Conservation (phyloP, 2,888 invertebrate species). For the Euplagia quadripunctaria region DNA sequence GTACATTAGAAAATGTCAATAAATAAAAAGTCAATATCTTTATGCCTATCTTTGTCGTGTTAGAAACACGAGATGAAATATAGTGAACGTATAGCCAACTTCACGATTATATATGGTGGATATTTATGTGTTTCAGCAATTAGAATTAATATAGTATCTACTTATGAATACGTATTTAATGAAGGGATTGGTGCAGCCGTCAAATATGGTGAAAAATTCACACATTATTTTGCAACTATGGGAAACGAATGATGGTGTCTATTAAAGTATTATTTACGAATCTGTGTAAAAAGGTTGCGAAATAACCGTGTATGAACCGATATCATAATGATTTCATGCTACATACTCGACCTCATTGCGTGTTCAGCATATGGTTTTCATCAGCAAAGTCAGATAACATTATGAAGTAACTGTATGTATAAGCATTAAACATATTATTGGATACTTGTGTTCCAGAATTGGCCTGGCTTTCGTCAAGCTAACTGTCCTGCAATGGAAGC, state of each 20-base stretch:
- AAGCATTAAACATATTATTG: slow-evolving; percentile 36
- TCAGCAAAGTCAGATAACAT: slow-evolving; percentile 32
- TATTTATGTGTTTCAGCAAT: slow-evolving; percentile 36
- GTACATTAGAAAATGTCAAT: slow-evolving; percentile 86
- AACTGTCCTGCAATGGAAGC: slow-evolving; percentile 1
- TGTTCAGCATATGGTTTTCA: slow-evolving; percentile 44
- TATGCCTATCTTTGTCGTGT: slow-evolving; percentile 65
- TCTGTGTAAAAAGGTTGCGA: slow-evolving; percentile 33
- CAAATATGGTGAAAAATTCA: too few relatives aligned
- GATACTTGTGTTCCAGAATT: slow-evolving; percentile 18
- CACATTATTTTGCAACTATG: neutral
- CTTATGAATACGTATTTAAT: too few relatives aligned
- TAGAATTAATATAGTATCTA: neutral
- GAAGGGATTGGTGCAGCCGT: too few relatives aligned
- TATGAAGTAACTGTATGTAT: slow-evolving; percentile 38
- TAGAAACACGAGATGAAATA: slow-evolving; percentile 68
- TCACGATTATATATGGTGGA: slow-evolving; percentile 22
- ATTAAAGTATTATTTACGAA: slow-evolving; percentile 3
- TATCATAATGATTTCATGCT: slow-evolving; percentile 42
- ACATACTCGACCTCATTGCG: slow-evolving; percentile 44
- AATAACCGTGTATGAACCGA: slow-evolving; percentile 42
- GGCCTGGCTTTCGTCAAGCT: slow-evolving; percentile 16
- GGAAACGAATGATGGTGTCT: neutral
- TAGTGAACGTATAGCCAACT: slow-evolving; percentile 35
- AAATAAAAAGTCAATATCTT: slow-evolving; percentile 84